phyloP scores from a whole-genome alignment of 2,797 vertebrate species.

The Leuciscus waleckii region DNA sequence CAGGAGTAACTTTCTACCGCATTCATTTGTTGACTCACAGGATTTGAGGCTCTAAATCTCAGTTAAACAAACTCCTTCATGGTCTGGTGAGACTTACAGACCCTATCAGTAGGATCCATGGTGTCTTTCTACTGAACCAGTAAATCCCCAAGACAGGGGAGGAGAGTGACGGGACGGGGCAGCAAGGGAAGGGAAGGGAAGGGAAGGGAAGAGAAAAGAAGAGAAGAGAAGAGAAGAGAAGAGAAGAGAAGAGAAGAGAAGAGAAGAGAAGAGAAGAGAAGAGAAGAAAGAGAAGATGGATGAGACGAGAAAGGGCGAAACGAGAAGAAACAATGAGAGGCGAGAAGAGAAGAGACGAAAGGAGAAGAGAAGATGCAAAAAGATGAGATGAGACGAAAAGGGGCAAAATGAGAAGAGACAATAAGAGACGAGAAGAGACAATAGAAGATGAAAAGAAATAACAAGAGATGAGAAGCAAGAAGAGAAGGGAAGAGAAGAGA shows the following conservation, averaged over 20 bases:
- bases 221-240: not conserved
- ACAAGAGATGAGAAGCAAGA: not conserved
- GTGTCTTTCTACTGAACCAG: slow-evolving; percentile 21
- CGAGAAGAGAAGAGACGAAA: not conserved
- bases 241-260: not conserved
- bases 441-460: not conserved
- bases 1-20: not conserved
- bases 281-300: not conserved
- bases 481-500: not conserved
- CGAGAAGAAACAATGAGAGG: accelerated
- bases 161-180: slow-evolving; percentile 6
- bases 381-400: not conserved
- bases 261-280: not conserved
- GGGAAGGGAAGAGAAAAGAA: not conserved
- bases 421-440: too few species aligned
- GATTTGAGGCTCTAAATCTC: slow-evolving; percentile 49
- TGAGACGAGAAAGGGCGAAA: not conserved
- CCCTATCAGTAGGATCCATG: slow-evolving; percentile 45
- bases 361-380: not conserved
- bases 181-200: not conserved
- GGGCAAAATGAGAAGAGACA: not conserved
- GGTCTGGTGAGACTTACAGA: slow-evolving; percentile 51
- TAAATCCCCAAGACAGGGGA: slow-evolving; percentile 35
- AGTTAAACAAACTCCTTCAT: slow-evolving; percentile 55
- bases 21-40: slow-evolving; percentile 52